These are phyloP conservation scores for Augochlora pura DNA, from an alignment of 1,140 invertebrate genomes.

Conservation along the genomic window DNA sequence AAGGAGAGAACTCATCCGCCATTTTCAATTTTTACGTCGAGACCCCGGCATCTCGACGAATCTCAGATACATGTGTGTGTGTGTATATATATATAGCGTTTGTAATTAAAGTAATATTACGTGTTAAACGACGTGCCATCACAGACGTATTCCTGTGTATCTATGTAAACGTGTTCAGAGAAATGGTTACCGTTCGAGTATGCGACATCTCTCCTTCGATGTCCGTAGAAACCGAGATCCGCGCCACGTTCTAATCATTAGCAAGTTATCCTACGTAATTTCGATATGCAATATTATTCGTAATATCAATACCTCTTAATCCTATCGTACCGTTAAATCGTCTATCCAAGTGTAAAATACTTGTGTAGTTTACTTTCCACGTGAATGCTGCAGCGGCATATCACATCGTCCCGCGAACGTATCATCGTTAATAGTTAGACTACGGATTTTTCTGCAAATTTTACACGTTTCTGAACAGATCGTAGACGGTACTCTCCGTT, in stretches of 20 bases:
- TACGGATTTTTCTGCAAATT: too few species aligned
- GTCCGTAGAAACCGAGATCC: not conserved
- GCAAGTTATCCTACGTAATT: conserved; percentile 31
- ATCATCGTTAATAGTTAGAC: conserved; percentile 3
- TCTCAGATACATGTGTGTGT: too few species aligned
- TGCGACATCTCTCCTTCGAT: conserved; percentile 34
- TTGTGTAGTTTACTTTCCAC: conserved; percentile 59
- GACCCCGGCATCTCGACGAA: too few species aligned
- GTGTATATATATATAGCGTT: too few species aligned
- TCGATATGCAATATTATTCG: conserved; percentile 35
- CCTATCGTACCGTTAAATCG: conserved; percentile 31
- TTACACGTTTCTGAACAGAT: too few species aligned
- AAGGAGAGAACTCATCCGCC: conserved; percentile 29
- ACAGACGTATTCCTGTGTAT: too few species aligned
- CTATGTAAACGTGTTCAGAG: not conserved
- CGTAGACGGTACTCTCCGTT: too few species aligned
- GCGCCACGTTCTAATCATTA: conserved; percentile 24
- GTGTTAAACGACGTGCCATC: not conserved
- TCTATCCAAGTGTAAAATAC: conserved; percentile 60
- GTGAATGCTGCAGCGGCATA: conserved; percentile 34
- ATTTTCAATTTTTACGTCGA: not conserved
- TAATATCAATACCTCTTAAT: conserved; percentile 51
- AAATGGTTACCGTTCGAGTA: too few species aligned
- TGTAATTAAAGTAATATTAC: too few species aligned
- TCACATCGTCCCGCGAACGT: conserved; percentile 45